Conservation (phyloP, 1,140 invertebrate species). For the Heterodera schachtii region DNA sequence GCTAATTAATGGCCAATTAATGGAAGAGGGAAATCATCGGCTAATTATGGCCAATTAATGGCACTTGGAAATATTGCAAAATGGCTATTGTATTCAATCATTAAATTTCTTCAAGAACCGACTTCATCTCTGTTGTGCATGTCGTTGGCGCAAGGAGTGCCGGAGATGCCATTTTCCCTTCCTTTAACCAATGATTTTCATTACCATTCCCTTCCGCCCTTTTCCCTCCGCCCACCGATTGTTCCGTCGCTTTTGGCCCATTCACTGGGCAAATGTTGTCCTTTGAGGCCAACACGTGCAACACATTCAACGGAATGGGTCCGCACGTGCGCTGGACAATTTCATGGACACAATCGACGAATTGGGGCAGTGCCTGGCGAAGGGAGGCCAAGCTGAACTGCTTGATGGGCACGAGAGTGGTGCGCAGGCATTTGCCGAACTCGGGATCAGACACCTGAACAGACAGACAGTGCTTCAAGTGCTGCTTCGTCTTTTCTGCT, state of each 20-base stretch:
- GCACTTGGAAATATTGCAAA: too few relatives aligned
- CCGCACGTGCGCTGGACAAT: slow-evolving; percentile 58
- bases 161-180: too few relatives aligned
- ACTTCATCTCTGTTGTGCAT: slow-evolving; percentile 36
- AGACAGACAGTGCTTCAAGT: too few relatives aligned
- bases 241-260: neutral
- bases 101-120: neutral
- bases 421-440: slow-evolving; percentile 59
- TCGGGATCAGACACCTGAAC: slow-evolving; percentile 56
- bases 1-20: too few relatives aligned
- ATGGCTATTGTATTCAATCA: too few relatives aligned
- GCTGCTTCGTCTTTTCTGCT: neutral
- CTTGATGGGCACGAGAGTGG: slow-evolving; percentile 59
- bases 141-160: neutral
- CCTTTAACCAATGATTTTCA: too few relatives aligned
- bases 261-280: slow-evolving; percentile 9
- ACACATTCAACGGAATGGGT: slow-evolving; percentile 52
- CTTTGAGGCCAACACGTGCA: slow-evolving; percentile 54
- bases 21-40: too few relatives aligned
- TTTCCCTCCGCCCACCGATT: too few relatives aligned
- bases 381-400: slow-evolving; percentile 56
- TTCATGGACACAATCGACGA: slow-evolving; percentile 61
- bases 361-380: slow-evolving; percentile 55
- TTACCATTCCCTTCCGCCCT: neutral
- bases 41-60: too few relatives aligned